phyloP scores from a whole-genome alignment of 2,888 invertebrate genomes.

The Alviniconcha strummeri region DNA sequence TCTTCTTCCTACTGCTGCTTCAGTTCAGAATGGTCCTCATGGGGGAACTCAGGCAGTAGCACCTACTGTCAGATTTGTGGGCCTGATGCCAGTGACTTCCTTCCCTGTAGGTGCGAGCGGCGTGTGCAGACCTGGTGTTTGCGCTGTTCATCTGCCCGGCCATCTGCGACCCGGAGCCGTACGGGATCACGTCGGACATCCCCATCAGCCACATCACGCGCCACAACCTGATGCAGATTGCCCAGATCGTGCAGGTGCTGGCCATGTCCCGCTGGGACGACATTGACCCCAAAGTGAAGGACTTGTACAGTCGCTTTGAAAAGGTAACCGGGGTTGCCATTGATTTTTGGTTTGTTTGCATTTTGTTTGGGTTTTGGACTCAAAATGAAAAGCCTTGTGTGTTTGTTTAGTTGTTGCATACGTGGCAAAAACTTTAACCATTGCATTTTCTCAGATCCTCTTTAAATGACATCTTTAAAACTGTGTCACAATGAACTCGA shows the following conservation, averaged over 20 bases:
- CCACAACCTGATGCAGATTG: constrained; percentile 85
- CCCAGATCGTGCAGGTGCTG: constrained; percentile 93
- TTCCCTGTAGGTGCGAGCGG: constrained; percentile 75
- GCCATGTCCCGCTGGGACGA: constrained; percentile 90
- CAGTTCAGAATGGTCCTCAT: no score
- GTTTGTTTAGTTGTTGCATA: no score
- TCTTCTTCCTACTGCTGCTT: no score
- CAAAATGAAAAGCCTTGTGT: no score
- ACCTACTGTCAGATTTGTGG: no score
- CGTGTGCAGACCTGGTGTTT: constrained; percentile 94
- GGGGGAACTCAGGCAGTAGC: no score
- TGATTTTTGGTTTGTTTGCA: not conserved
- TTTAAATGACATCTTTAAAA: no score
- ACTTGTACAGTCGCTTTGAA: constrained; percentile 88
- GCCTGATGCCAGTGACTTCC: constrained; percentile 44
- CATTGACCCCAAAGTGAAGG: constrained; percentile 83
- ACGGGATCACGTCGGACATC: constrained; percentile 91
- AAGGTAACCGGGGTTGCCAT: constrained; percentile 73
- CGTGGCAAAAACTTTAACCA: no score
- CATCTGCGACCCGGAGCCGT: constrained; percentile 95
- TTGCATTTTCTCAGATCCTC: no score
- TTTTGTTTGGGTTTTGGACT: no score
- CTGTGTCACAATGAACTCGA: no score
- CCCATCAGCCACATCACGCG: constrained; percentile 93
- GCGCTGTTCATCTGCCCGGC: constrained; percentile 96